Conservation (phyloP, 2,113 vertebrate species). For the Orthonyx spaldingii region DNA sequence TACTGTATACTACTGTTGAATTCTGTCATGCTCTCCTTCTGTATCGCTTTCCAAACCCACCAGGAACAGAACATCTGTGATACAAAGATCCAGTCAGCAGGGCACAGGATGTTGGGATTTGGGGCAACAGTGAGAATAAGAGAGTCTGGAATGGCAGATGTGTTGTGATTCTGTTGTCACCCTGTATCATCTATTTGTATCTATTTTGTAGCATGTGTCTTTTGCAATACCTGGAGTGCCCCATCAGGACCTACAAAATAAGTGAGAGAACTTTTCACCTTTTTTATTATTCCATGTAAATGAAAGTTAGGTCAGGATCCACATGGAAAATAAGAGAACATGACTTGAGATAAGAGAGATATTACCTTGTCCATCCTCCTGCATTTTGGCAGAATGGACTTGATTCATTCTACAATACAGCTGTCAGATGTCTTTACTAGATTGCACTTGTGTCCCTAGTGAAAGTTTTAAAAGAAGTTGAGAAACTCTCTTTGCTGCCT, state of each 20-base stretch:
- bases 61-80: background rate
- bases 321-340: background rate
- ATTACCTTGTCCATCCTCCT: background rate
- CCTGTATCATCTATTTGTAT: background rate
- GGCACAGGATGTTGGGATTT: background rate
- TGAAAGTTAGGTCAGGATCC: background rate
- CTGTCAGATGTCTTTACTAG: background rate
- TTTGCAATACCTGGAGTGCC: background rate
- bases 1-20: background rate
- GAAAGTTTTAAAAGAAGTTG: background rate
- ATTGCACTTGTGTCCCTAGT: background rate
- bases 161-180: background rate
- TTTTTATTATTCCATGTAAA: background rate
- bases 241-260: background rate
- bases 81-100: background rate
- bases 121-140: background rate
- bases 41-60: background rate
- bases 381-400: background rate
- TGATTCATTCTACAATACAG: background rate
- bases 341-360: background rate
- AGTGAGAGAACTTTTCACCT: background rate
- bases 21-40: background rate
- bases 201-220: background rate
- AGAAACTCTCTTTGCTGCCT: background rate
- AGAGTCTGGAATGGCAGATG: background rate